phyloP scores from a whole-genome alignment of 2,888 invertebrate species.

The Torymus tubicola region DNA sequence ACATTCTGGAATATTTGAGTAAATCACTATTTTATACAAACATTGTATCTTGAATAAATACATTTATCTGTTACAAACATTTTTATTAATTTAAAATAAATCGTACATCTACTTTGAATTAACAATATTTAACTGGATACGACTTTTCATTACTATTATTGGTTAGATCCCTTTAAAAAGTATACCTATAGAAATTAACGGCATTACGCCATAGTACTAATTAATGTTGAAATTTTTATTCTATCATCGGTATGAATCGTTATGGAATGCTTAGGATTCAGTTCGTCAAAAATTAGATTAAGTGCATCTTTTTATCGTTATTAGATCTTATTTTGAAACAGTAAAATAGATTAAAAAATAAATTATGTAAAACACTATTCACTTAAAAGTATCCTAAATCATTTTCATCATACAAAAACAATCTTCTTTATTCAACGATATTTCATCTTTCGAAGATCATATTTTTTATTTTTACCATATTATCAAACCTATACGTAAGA shows the following conservation, averaged over 20 bases:
- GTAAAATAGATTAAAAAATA: conserved; percentile 14
- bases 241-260: conserved; percentile 63
- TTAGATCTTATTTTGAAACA: conserved; percentile 25
- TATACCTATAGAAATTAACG: conserved; percentile 58
- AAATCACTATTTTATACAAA: not conserved
- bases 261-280: conserved; percentile 72
- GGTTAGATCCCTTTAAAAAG: conserved; percentile 60
- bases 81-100: conserved; percentile 43
- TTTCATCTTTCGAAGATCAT: not conserved
- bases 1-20: not conserved
- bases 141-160: conserved; percentile 59
- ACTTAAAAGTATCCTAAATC: conserved; percentile 11
- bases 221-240: conserved; percentile 22
- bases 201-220: conserved; percentile 26
- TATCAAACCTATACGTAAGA: conserved; percentile 36
- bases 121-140: conserved; percentile 60
- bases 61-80: conserved; percentile 2
- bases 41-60: conserved; percentile 5
- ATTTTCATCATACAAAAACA: not conserved
- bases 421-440: too few species aligned
- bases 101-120: conserved; percentile 30
- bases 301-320: conserved; percentile 67
- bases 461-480: not conserved
- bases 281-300: conserved; percentile 67
- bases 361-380: conserved; percentile 11